Conservation (phyloP, 1,140 invertebrate species). For the Calliphora vicina region DNA sequence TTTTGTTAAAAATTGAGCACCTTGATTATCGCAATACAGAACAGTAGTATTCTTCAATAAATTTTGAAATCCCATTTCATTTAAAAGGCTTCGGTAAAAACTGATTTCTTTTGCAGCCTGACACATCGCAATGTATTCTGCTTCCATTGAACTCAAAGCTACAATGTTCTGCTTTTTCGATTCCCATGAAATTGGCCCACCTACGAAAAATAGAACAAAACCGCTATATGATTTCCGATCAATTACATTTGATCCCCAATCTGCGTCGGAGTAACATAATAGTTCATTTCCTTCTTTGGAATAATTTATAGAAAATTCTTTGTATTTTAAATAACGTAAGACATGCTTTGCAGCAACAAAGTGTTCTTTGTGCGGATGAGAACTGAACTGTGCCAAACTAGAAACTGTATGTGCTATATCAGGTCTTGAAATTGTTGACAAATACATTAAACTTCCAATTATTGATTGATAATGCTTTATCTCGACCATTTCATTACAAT, state of each 20-base stretch:
- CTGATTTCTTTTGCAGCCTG: not conserved
- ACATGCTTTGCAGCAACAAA: too few species aligned
- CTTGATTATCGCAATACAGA: not conserved
- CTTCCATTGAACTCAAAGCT: not conserved
- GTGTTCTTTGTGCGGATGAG: too few species aligned
- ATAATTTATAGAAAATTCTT: not conserved
- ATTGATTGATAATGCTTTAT: not conserved
- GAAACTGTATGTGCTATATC: not conserved
- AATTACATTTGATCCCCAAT: not conserved
- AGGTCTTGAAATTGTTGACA: not conserved
- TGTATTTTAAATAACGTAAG: too few species aligned
- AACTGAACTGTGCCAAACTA: not conserved
- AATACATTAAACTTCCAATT: not conserved
- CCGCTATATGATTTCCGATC: not conserved
- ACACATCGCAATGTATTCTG: not conserved
- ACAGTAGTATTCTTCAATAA: not conserved
- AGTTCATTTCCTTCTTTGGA: too few species aligned
- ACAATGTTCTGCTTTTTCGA: constrained; percentile 3
- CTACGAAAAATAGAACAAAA: not conserved
- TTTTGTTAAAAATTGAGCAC: not conserved
- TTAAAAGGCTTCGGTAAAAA: not conserved
- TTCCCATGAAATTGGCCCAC: not conserved
- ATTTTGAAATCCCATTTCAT: not conserved
- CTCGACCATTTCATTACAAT: too few species aligned
- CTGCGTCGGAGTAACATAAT: not conserved